These are phyloP conservation scores for Heterodera carotae DNA, from an alignment of 1,140 invertebrate genomes.

Conservation along the genomic window DNA sequence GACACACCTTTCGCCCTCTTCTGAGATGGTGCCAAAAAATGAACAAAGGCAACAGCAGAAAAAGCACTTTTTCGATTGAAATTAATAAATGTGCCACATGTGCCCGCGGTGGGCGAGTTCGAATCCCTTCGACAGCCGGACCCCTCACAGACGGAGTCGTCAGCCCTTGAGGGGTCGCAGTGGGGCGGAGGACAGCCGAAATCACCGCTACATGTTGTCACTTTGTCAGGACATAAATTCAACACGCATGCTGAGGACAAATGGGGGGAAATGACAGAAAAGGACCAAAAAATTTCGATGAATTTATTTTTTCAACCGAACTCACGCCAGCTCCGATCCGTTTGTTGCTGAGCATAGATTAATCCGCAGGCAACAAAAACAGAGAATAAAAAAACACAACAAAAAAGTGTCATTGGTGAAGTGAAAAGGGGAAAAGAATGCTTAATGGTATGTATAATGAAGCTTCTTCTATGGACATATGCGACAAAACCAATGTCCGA, in stretches of 20 bases:
- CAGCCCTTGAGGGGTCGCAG: not conserved
- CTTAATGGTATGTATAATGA: too few species aligned
- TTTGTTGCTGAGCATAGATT: not conserved
- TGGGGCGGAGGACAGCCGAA: slow-evolving; percentile 8
- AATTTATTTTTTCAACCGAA: too few species aligned
- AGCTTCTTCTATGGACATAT: not conserved
- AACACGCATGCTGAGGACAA: not conserved
- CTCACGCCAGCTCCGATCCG: not conserved
- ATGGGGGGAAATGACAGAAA: not conserved
- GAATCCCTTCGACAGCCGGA: not conserved
- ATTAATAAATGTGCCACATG: not conserved
- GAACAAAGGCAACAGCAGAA: not conserved
- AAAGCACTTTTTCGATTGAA: not conserved
- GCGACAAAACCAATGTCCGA: not conserved
- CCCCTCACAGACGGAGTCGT: slow-evolving; percentile 1
- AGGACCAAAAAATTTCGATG: not conserved
- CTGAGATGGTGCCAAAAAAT: not conserved
- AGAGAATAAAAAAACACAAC: not conserved
- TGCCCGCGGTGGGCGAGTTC: not conserved
- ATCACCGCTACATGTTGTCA: not conserved
- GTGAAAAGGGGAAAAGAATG: not conserved
- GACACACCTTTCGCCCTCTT: not conserved
- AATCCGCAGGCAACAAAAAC: not conserved
- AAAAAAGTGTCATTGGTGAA: not conserved
- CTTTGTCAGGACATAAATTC: not conserved